Evolutionary conservation across 1,140 invertebrate genomes (phyloP).

Genomic region (Macrobrachium nipponense): DNA sequence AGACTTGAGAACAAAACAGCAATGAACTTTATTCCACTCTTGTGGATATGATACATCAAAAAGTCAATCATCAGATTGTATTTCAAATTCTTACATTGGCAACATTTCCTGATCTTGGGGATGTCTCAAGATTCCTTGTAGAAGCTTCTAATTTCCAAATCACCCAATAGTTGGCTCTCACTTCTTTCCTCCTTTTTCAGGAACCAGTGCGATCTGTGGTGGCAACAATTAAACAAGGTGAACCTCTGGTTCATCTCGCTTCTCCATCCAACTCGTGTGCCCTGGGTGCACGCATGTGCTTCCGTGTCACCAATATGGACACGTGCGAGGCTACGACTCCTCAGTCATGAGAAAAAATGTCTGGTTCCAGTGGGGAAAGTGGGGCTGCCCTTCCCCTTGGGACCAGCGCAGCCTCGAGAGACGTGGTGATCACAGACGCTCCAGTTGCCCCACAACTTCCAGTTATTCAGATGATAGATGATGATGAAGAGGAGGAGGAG

Average conservation of each 20-base stretch:
- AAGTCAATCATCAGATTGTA: too few species aligned
- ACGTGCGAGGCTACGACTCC: constrained; percentile 57
- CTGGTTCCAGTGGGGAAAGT: constrained; percentile 42
- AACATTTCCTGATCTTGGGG: too few species aligned
- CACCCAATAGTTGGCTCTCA: too few species aligned
- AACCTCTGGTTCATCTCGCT: constrained; percentile 60
- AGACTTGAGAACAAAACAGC: too few species aligned
- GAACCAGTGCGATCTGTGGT: constrained; percentile 11
- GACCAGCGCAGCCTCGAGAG: not conserved
- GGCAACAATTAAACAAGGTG: constrained; percentile 2
- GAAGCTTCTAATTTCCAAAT: too few species aligned
- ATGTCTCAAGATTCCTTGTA: too few species aligned
- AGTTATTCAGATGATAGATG: too few species aligned
- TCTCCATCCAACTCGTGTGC: constrained; percentile 61
- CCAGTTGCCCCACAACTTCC: too few species aligned
- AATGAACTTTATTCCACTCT: too few species aligned
- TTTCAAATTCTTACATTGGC: too few species aligned
- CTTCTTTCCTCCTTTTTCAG: not conserved
- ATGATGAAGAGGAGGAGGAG: not conserved
- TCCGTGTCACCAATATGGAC: constrained; percentile 61
- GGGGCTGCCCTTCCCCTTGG: constrained; percentile 13
- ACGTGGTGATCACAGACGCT: too few species aligned
- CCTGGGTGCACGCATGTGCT: constrained; percentile 61
- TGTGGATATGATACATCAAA: too few species aligned
- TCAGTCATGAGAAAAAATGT: constrained; percentile 57